These are phyloP conservation scores for Cheirogaleus major DNA, from an alignment of 2,797 vertebrate species.

Conservation along the genomic window DNA sequence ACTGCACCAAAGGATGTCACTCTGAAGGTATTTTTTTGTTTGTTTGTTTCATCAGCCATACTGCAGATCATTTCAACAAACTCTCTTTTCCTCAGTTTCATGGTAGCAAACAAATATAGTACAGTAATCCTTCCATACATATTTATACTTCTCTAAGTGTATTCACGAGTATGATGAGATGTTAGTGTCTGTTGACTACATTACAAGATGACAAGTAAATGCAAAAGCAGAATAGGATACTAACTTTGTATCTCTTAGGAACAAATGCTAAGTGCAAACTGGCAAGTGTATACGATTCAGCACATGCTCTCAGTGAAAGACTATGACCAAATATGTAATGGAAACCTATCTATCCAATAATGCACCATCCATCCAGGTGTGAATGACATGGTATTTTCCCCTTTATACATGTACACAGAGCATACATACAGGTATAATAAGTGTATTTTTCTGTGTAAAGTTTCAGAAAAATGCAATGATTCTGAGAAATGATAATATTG, in stretches of 20 bases:
- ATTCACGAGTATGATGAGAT: neutral
- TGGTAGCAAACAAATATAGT: neutral
- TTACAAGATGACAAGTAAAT: slow-evolving; percentile 78
- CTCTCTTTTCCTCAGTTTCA: neutral
- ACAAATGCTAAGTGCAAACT: slow-evolving; percentile 20
- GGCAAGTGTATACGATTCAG: slow-evolving; percentile 71
- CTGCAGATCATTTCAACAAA: neutral
- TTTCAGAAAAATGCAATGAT: slow-evolving; percentile 61
- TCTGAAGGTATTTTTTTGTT: neutral
- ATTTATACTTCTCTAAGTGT: neutral
- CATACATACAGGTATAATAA: slow-evolving; percentile 73
- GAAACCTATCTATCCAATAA: slow-evolving; percentile 72
- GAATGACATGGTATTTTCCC: neutral
- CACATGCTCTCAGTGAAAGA: slow-evolving; percentile 68
- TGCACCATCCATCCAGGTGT: slow-evolving; percentile 57
- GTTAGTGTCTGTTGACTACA: neutral
- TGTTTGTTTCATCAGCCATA: neutral
- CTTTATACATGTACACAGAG: slow-evolving; percentile 70
- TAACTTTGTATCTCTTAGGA: slow-evolving; percentile 73
- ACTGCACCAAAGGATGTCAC: neutral
- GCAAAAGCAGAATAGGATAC: slow-evolving; percentile 76
- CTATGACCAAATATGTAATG: slow-evolving; percentile 68
- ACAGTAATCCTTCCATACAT: neutral
- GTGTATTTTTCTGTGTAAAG: slow-evolving; percentile 73
- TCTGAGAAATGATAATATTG: slow-evolving; percentile 68